Percentiles rank a stretch among this genome's conserved stretches.
These are phyloP conservation scores for Mastigias papua DNA, from an alignment of 30 jellyfish, hydroid and myxozoan species.

Conservation along the genomic window DNA sequence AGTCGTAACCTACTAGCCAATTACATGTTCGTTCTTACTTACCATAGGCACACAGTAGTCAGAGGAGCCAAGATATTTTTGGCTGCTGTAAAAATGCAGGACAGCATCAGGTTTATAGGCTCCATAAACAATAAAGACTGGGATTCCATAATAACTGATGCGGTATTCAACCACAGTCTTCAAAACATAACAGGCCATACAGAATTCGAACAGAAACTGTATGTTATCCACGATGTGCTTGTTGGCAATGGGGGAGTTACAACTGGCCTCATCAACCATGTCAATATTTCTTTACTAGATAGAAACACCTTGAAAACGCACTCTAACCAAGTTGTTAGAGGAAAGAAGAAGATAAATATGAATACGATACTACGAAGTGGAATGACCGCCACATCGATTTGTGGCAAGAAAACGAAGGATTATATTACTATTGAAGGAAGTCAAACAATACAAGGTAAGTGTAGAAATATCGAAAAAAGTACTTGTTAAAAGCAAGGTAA, in stretches of 20 bases:
- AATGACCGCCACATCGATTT: not conserved
- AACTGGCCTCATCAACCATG: conserved; percentile 39
- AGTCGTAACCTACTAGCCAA: too few species aligned
- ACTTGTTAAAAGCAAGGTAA: not conserved
- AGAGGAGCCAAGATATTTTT: conserved; percentile 49
- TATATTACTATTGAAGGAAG: conserved; percentile 3
- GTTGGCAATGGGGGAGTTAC: conserved; percentile 25
- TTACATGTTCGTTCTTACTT: not conserved
- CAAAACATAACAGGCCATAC: conserved; percentile 54
- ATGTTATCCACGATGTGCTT: conserved; percentile 17
- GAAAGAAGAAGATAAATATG: conserved; percentile 18
- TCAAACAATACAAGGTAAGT: conserved; percentile 40
- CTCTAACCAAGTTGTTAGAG: conserved; percentile 69
- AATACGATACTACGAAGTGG: not conserved
- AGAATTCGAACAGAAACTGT: conserved; percentile 8
- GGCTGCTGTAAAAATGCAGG: conserved; percentile 1
- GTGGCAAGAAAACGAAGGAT: not conserved
- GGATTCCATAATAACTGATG: conserved; percentile 13
- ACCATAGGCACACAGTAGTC: conserved; percentile 2
- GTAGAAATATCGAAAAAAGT: not conserved
- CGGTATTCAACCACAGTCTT: conserved; percentile 38
- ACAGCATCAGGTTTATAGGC: conserved; percentile 26
- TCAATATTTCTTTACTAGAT: conserved; percentile 44
- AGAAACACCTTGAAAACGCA: conserved; percentile 33
- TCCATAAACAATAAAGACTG: conserved; percentile 50